phyloP scores from a whole-genome alignment of 2,888 invertebrate species.

The Gymnocheta viridis region DNA sequence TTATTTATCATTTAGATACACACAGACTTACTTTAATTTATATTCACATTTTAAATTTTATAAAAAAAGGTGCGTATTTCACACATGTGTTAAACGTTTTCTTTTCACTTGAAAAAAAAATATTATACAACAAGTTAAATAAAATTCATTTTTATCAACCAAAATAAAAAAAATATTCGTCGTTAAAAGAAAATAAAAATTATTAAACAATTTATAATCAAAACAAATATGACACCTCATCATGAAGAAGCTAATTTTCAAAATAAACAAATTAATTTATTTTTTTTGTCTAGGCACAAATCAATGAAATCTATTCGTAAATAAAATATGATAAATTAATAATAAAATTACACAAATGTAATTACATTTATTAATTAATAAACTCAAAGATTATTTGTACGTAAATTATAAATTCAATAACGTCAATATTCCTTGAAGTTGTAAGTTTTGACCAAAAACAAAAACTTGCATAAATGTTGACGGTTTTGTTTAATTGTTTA shows the following conservation, averaged over 20 bases:
- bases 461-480: not conserved
- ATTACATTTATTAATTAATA: no score
- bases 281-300: not conserved
- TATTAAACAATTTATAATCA: no score
- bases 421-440: not conserved
- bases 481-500: not conserved
- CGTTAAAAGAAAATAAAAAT: not conserved
- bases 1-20: not conserved
- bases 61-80: constrained; percentile 45
- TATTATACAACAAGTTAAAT: constrained; percentile 20
- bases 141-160: not conserved
- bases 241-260: constrained; percentile 67
- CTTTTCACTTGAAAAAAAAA: constrained; percentile 11
- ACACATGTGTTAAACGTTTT: constrained; percentile 26
- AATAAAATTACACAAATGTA: not conserved
- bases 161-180: constrained; percentile 7
- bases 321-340: constrained; percentile 2
- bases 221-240: constrained; percentile 53
- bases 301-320: not conserved
- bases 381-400: not conserved
- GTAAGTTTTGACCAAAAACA: not conserved
- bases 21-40: not conserved
- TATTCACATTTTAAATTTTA: not conserved
- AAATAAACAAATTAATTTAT: constrained; percentile 60
- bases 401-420: constrained; percentile 16